Evolutionary conservation across 2,888 invertebrate species (phyloP), one percentile per base, ranked within the genome.

Genomic region (Nudaria mundana): DNA sequence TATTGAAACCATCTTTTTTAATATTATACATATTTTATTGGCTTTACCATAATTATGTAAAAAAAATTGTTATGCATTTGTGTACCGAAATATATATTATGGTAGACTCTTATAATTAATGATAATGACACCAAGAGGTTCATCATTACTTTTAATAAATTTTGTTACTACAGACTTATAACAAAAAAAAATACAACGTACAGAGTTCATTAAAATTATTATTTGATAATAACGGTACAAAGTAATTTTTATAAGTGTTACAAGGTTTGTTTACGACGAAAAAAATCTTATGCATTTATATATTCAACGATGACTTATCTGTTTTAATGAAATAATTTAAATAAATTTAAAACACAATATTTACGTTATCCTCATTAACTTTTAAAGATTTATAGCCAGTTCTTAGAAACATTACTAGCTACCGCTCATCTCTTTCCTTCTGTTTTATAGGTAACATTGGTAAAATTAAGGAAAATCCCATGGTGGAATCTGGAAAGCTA

Each of bases 241-340:
- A 65, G 71, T 66, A 74, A 72, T 75, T 71, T n/a, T 73, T 61
- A 63, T 65, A 71, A 77, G 78, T 80, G 76, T 80, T 80, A 79
- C 79, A 79, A 79, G 79, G 79, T 69, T 72, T 66, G 59, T 63
- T 64, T 68, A 68, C 71, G 69, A 66, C 67, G 20, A 67, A 63
- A 61, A 57, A 57, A 62, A 64, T 41, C 37, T 48, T 52, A 55
- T 46, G 55, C 51, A 30, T 37, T 16, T 30, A 37, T 10, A 30
- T 22, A 48, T 43, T 49, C 30, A 43, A 50, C 42, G 52, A 60
- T 56, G 49, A 41, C 42, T 14, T 59, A 44, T 51, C 43, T 52
- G n/a, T 40, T 28, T 11, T 11, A 36, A 28, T 37, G 46, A n/a
- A 31, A 6, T 3, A 13, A 22, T 22, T 13, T 31, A 22, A 22